phyloP scores from a whole-genome alignment of 1,140 invertebrate species.

The Cotesia vestalis region DNA sequence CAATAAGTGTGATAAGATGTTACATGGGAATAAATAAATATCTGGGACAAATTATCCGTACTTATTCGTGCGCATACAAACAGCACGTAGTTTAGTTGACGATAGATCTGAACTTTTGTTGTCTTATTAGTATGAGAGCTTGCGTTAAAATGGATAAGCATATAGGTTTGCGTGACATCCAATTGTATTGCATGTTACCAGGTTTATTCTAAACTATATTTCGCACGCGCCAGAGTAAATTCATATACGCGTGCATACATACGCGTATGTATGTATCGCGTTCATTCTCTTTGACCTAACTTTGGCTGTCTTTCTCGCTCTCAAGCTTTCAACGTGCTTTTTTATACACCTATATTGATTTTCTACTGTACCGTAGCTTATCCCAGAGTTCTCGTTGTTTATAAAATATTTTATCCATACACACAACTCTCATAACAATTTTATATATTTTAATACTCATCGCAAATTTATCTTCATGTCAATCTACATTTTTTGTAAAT shows the following conservation, averaged over 20 bases:
- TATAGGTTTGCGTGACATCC: constrained; percentile 42
- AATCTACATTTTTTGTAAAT: too few species aligned
- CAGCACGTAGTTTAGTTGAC: too few species aligned
- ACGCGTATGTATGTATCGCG: constrained; percentile 20
- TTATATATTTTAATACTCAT: too few species aligned
- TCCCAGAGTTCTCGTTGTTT: constrained; percentile 39
- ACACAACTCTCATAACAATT: constrained; percentile 26
- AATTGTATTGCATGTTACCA: constrained; percentile 41
- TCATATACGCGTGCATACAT: constrained; percentile 31
- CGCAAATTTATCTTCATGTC: too few species aligned
- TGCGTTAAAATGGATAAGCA: constrained; percentile 31
- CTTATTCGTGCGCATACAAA: too few species aligned
- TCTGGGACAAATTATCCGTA: too few species aligned
- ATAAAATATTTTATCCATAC: constrained; percentile 41
- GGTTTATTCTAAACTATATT: constrained; percentile 25
- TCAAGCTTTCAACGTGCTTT: constrained; percentile 42
- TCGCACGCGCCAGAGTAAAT: constrained; percentile 26
- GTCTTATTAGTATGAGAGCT: not conserved
- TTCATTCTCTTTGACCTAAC: constrained; percentile 26
- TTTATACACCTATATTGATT: constrained; percentile 53
- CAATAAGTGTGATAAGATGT: too few species aligned
- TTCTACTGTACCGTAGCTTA: constrained; percentile 38
- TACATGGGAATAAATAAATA: too few species aligned
- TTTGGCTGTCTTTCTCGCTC: constrained; percentile 9
- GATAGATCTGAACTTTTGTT: not conserved